Evolutionary conservation across 2,797 vertebrate genomes (phyloP).

Genomic region (Valencia hispanica): DNA sequence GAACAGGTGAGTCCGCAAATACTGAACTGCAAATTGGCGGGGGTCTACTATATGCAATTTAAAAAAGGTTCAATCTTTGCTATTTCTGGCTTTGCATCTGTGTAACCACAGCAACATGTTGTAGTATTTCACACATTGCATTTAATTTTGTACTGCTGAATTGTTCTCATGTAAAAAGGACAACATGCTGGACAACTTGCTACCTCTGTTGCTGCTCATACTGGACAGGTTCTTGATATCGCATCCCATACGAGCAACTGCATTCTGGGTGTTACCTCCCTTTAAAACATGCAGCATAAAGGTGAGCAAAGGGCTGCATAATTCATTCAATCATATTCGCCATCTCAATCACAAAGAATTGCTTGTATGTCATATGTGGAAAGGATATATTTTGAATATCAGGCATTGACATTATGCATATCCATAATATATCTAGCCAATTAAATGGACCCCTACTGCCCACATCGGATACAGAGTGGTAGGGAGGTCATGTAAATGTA

Average conservation of each 20-base stretch:
- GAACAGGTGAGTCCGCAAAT: too few relatives aligned
- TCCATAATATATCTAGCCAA: too few relatives aligned
- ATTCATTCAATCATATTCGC: background rate
- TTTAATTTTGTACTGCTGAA: background rate
- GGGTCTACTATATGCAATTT: background rate
- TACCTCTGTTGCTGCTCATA: background rate
- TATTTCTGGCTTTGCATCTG: background rate
- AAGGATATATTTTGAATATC: background rate
- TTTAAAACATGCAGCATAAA: background rate
- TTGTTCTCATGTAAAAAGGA: background rate
- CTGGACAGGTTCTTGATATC: background rate
- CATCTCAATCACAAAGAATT: background rate
- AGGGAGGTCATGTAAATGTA: background rate
- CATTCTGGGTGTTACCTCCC: background rate
- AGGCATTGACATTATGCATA: too few relatives aligned
- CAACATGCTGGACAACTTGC: background rate
- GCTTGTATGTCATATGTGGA: too few relatives aligned
- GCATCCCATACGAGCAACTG: background rate
- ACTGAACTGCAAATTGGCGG: too few relatives aligned
- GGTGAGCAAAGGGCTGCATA: background rate
- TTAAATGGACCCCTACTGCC: background rate
- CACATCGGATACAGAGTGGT: background rate
- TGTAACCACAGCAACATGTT: background rate
- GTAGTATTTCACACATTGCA: background rate
- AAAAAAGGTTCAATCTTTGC: background rate